Conservation (phyloP, 1,140 invertebrate genomes). For the Ceratina australensis region DNA sequence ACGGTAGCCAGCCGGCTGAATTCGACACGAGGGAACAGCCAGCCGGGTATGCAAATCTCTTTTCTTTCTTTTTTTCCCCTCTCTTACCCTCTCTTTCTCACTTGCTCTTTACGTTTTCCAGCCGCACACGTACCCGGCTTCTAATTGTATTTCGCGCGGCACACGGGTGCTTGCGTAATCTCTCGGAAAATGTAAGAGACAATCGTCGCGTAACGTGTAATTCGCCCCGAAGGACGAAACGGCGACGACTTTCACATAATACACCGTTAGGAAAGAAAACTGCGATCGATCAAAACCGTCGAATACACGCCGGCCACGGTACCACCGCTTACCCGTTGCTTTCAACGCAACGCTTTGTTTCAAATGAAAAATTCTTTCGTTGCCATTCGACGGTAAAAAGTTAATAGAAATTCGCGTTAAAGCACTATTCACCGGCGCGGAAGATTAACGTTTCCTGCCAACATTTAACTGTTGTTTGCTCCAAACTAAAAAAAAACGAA, state of each 20-base stretch:
- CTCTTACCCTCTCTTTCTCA: too few relatives aligned
- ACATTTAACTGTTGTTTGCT: background rate
- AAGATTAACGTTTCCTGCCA: constrained; percentile 10
- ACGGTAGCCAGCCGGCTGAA: background rate
- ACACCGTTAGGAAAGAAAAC: background rate
- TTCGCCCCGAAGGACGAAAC: constrained; percentile 16
- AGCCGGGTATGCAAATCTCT: background rate
- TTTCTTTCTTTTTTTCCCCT: background rate
- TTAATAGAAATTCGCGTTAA: background rate
- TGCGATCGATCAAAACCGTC: background rate
- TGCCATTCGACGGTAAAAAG: background rate
- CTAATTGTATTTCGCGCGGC: constrained; percentile 30
- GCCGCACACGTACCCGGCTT: background rate
- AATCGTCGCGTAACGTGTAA: constrained; percentile 17
- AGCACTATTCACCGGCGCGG: background rate
- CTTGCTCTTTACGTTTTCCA: too few relatives aligned
- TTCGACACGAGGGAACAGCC: background rate
- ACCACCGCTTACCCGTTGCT: background rate
- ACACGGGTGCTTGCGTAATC: constrained; percentile 3
- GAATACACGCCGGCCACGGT: background rate
- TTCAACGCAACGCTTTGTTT: background rate
- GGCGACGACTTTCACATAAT: background rate
- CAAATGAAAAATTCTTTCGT: constrained; percentile 7
- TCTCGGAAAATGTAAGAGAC: constrained; percentile 15
- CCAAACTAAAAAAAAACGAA: background rate